Evolutionary conservation across 2,797 vertebrate species (phyloP).

Genomic region (Sebastes baramenuke): DNA sequence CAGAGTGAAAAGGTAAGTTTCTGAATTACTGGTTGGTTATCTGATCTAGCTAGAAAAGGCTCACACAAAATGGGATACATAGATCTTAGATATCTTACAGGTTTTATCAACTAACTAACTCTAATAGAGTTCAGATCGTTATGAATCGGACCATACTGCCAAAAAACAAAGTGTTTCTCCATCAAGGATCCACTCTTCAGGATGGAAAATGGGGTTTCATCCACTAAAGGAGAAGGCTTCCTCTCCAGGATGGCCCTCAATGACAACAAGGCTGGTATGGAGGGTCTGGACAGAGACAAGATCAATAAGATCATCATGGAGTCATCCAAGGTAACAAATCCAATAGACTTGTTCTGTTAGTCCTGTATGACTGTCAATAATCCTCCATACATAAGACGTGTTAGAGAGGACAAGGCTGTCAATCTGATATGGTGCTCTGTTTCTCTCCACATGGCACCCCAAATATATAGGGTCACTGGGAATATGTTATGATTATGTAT

Average conservation of each 20-base stretch:
- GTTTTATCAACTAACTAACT: background rate
- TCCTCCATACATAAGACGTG: background rate
- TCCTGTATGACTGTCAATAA: background rate
- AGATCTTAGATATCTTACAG: background rate
- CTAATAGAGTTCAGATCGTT: background rate
- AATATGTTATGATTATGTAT: no score
- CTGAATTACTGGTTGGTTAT: background rate
- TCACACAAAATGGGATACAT: background rate
- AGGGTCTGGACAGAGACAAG: constrained; percentile 95
- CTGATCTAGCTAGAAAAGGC: background rate
- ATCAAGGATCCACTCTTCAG: background rate
- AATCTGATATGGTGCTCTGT: no score
- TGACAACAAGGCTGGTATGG: constrained; percentile 99
- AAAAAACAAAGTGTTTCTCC: background rate
- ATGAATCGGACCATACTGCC: background rate
- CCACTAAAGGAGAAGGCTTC: constrained; percentile 73
- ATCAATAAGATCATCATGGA: constrained; percentile 99
- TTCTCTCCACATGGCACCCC: no score
- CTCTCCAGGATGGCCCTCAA: constrained; percentile 95
- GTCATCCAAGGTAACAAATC: constrained; percentile 87
- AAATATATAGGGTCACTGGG: no score
- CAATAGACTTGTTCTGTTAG: background rate
- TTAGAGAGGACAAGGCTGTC: background rate
- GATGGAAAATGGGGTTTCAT: constrained; percentile 59
- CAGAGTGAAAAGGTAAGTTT: background rate